These are phyloP conservation scores for Standfussiana lucernea DNA, from an alignment of 2,888 invertebrate genomes.

Conservation along the genomic window DNA sequence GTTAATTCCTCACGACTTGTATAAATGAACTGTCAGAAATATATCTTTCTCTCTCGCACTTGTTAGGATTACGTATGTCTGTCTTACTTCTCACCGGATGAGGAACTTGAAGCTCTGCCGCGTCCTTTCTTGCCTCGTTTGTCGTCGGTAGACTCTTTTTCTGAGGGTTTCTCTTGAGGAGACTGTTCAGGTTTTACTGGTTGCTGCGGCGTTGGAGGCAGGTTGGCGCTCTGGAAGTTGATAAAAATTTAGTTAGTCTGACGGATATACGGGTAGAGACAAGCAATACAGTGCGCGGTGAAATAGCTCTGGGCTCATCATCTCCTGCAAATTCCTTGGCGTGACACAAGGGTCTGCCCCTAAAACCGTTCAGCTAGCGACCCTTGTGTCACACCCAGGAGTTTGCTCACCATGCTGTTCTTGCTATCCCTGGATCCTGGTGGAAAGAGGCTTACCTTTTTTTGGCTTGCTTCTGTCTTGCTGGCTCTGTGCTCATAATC, in stretches of 20 bases:
- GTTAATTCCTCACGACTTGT: conserved; percentile 2
- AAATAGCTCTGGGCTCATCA: background rate
- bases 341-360: too few relatives aligned
- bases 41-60: conserved; percentile 57
- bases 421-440: background rate
- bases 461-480: conserved; percentile 59
- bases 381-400: too few relatives aligned
- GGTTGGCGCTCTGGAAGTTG: conserved; percentile 74
- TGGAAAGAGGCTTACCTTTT: background rate
- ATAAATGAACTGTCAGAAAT: conserved; percentile 17
- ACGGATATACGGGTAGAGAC: background rate
- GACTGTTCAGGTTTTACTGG: conserved; percentile 71
- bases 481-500: conserved; percentile 16
- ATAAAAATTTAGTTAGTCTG: background rate
- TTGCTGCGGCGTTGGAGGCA: conserved; percentile 71
- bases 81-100: conserved; percentile 86
- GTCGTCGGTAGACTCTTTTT: conserved; percentile 78
- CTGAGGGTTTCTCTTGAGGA: conserved; percentile 71
- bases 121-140: conserved; percentile 82
- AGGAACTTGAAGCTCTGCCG: conserved; percentile 86
- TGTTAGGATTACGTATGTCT: conserved; percentile 32
- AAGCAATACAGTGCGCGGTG: background rate
- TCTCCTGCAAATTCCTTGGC: too few relatives aligned
- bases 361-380: too few relatives aligned
- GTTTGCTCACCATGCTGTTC: background rate